Evolutionary conservation across 2,113 vertebrate genomes (phyloP), one percentile per base, ranked within the genome.

Genomic region (Sinocyclocheilus rhinocerous): DNA sequence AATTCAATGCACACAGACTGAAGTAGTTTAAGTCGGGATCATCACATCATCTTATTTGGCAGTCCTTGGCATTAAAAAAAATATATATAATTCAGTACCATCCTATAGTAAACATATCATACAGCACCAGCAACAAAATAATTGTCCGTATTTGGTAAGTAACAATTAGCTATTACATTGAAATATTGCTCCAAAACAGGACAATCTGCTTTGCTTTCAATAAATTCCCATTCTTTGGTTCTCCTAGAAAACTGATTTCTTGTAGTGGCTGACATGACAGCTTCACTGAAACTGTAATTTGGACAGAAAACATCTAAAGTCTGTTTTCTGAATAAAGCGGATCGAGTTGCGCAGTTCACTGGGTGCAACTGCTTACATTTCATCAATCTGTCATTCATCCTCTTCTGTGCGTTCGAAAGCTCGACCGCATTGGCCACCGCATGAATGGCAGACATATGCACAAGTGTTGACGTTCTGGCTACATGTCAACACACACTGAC

Each of bases 291-390:
- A n/a, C 33, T 72, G 36, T 78, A 5, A 57, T 55, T 57, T 22
- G 26, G 50, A 33, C 18, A 57, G 16, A 57, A 77, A 36, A 78
- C 18, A 16, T 78, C 50, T 18, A 33, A 78, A 57, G 50, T 29
- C 26, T 57, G 24, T 57, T 57, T 78, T 57, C 50, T 6, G 76
- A 57, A 57, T 78, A 20, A 33, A 57, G 52, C 20, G 3, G 55
- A 61, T 79, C 20, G 2, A 15, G 33, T 59, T 79, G 5, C 22
- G 22, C 55, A 42, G 55, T 61, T 59, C 20, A 59, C 26, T 29
- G 75, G 48, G 75, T 76, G 45, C 75, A 78, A 57, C 2, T 61
- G 29, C 33, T 79, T 61, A 61, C 7, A 79, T 61, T 72, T 42
- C 36, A 72, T 6, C 69, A 42, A 18, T 72, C 77, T 61, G 52